Evolutionary conservation across 2,888 invertebrate species (phyloP), one percentile per base, ranked within the genome.

Genomic region (Cacoxenus indagator): DNA sequence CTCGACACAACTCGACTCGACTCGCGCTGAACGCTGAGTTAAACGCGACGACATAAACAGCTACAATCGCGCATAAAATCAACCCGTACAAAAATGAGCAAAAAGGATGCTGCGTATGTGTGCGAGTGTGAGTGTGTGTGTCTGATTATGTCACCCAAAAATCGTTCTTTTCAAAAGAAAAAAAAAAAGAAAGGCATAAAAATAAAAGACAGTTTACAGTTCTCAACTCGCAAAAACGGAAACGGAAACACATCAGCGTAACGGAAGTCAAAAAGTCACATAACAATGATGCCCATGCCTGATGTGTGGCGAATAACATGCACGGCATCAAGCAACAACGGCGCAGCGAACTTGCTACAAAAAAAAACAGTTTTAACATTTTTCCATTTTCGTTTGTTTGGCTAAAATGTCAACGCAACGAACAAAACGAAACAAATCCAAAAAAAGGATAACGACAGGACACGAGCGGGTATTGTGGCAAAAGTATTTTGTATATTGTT

Each of bases 171-270:
- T n/a, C n/a, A n/a, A n/a, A 55, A 26, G 9, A 55, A 24, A 8
- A 22, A 27, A 17, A 55, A 55, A 55, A 55, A 26, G 11, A 24
- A 26, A 43, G 17, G 48, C 46, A 64, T 14, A 46, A 46, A 11
- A 46, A 24, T 19, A 66, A 22, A 57, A 31, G 48, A 59, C 62
- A 64, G 43, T 59, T 48, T 70, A 67, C 67, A 65, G 37, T 65
- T 65, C 70, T 64, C 67, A 74, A 45, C 66, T 66, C 45, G 67
- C 67, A 76, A 76, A 78, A 74, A 80, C 83, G 86, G 85, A 86
- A 86, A 78, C 85, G 85, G 86, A 86, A 86, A 84, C 81, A 86
- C 84, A 85, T 86, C 85, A 86, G 85, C 84, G 83, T 78, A 82
- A 80, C 85, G 86, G 86, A 85, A 84, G 85, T 83, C 79, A 81